These are phyloP conservation scores for Sturnira hondurensis DNA, from an alignment of 2,113 vertebrate genomes.

Conservation along the genomic window DNA sequence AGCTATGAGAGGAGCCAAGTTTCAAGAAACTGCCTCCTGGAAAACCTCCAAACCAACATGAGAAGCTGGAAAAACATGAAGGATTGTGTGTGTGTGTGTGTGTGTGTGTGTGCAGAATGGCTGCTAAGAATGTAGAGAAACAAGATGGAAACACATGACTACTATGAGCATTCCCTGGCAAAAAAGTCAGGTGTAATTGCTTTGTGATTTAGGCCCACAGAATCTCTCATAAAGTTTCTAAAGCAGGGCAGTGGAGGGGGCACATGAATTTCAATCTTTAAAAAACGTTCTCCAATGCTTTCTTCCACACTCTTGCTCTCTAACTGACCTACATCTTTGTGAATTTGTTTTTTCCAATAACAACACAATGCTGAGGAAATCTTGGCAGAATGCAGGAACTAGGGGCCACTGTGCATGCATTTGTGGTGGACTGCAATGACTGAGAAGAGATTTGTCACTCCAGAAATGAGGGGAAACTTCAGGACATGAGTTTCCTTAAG, in stretches of 20 bases:
- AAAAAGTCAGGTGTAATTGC: not conserved
- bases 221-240: not conserved
- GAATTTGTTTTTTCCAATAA: not conserved
- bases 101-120: not conserved
- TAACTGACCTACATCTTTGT: not conserved
- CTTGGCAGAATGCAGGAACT: conserved; percentile 80
- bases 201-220: not conserved
- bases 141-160: not conserved
- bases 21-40: not conserved
- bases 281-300: not conserved
- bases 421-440: conserved; percentile 84
- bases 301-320: not conserved
- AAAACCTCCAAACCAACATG: not conserved
- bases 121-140: not conserved
- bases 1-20: not conserved
- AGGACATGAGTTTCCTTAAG: fast-evolving
- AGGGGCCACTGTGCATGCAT: conserved; percentile 78
- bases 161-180: not conserved
- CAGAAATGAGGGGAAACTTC: conserved; percentile 70
- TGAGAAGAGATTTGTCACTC: conserved; percentile 79
- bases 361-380: conserved; percentile 82
- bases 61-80: not conserved
- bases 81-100: not conserved
- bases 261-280: not conserved
- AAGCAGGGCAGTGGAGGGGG: not conserved